Evolutionary conservation across 2,888 invertebrate genomes (phyloP).

Genomic region (Patella depressa): DNA sequence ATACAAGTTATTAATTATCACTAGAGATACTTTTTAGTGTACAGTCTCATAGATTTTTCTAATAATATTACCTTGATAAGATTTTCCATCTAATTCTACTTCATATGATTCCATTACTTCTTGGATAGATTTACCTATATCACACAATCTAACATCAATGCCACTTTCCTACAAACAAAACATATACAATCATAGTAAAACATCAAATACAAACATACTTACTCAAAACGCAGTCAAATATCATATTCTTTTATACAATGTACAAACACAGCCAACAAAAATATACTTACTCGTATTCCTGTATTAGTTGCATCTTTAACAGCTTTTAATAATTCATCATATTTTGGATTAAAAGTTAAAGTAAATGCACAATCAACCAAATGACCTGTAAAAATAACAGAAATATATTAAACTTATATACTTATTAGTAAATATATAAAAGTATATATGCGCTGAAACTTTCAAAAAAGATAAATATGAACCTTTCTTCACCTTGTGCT

Average conservation of each 20-base stretch:
- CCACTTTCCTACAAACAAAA: conserved; percentile 79
- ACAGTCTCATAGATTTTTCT: too few species aligned
- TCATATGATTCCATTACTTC: conserved; percentile 99
- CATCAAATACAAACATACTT: too few species aligned
- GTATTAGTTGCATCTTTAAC: conserved; percentile 99
- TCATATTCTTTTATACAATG: too few species aligned
- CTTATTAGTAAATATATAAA: too few species aligned
- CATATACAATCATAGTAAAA: too few species aligned
- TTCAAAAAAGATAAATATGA: too few species aligned
- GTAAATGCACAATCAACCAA: conserved; percentile 99
- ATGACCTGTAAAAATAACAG: conserved; percentile 74
- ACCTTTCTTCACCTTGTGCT: too few species aligned
- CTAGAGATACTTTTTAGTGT: too few species aligned
- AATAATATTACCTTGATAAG: conserved; percentile 80
- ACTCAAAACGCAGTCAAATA: too few species aligned
- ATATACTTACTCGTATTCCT: conserved; percentile 81
- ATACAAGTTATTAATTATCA: too few species aligned
- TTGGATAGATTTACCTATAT: conserved; percentile 95
- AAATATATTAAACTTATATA: not conserved
- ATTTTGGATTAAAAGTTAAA: conserved; percentile 94
- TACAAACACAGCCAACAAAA: not conserved
- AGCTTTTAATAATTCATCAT: conserved; percentile 86
- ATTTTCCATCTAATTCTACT: conserved; percentile 95
- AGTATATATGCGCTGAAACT: too few species aligned
- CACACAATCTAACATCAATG: conserved; percentile 97